Evolutionary conservation across 2,797 vertebrate species (phyloP), one percentile per base, ranked within the genome.

Genomic region (Propithecus perrieri): DNA sequence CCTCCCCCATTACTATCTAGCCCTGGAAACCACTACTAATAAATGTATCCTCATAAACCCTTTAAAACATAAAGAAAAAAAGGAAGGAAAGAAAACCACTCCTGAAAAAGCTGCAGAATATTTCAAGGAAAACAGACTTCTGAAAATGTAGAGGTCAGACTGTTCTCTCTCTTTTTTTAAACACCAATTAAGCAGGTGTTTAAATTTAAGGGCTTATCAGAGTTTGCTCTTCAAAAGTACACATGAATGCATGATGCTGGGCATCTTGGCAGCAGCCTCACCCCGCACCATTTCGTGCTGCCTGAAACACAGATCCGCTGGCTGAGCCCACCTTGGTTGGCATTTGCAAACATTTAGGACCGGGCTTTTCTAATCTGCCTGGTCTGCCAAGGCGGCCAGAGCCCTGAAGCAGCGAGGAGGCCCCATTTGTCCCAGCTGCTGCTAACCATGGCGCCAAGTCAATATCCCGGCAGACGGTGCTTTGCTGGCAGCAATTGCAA

Each of bases 341-440:
- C 93, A 59, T 75, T 92, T 95, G 92, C 97, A 98, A 92, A 1
- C 14, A 79, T 81, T 94, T 12, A 17, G 12, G 89, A 65, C 89
- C 76, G 92, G 46, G 55, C 57, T 95, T 69, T 89, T 93, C 91
- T 95, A n/a, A 81, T 50, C 8, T n/a, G 91, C 74, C 53, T 10
- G 93, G 97, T 50, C 55, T 22, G 22, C 33, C 33, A 87, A 65
- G 33, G 46, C 4, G 41, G 69, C 79, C 35, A 83, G 65, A 96
- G 76, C 57, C 89, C 76, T 30, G 1, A 14, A 53, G 41, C 4
- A 15, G 48, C 14, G 24, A 67, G 10, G 1, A 88, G 22, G 17
- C 1, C 28, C 55, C 81, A 33, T 5, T 90, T 71, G 43, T 93
- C 85, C 84, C 93, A 91, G 81, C 61, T 94, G 55, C 75, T 74